Percentiles rank a stretch among this genome's conserved stretches.
Conservation (phyloP, 2,113 vertebrate species). For the Trochalopteron elliotii region DNA sequence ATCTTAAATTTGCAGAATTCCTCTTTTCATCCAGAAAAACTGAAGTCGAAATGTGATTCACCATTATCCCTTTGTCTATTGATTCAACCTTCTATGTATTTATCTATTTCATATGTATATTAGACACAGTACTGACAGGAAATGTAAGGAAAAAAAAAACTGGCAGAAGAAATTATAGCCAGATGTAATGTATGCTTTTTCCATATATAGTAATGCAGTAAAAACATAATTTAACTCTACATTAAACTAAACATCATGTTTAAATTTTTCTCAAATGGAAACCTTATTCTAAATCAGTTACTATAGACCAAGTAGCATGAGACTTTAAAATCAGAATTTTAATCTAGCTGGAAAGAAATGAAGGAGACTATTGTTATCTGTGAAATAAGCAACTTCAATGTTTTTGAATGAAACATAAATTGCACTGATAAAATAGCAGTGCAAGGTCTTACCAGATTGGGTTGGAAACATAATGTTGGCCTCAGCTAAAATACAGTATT, state of each 20-base stretch:
- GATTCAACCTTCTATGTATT: neutral
- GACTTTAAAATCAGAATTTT: constrained; percentile 39
- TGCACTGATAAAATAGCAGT: neutral
- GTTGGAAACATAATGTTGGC: neutral
- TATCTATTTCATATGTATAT: neutral
- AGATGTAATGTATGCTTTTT: constrained; percentile 24
- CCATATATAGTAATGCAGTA: constrained; percentile 35
- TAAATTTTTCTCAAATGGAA: constrained; percentile 60
- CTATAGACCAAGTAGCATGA: constrained; percentile 29
- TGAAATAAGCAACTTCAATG: constrained; percentile 28
- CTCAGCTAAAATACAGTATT: neutral
- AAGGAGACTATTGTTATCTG: constrained; percentile 28
- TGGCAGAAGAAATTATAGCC: neutral
- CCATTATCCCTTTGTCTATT: neutral
- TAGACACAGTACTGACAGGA: neutral
- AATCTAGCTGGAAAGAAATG: constrained; percentile 36
- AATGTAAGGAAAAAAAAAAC: constrained; percentile 8
- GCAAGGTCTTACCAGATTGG: neutral
- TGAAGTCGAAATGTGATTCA: neutral
- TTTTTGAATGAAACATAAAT: constrained; percentile 3
- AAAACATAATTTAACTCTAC: constrained; percentile 33
- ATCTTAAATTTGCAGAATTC: neutral
- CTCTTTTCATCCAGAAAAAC: neutral
- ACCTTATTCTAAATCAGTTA: constrained; percentile 48
- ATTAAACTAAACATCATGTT: constrained; percentile 40